Conservation (phyloP, 2,113 vertebrate species). For the Synchiropus splendidus region DNA sequence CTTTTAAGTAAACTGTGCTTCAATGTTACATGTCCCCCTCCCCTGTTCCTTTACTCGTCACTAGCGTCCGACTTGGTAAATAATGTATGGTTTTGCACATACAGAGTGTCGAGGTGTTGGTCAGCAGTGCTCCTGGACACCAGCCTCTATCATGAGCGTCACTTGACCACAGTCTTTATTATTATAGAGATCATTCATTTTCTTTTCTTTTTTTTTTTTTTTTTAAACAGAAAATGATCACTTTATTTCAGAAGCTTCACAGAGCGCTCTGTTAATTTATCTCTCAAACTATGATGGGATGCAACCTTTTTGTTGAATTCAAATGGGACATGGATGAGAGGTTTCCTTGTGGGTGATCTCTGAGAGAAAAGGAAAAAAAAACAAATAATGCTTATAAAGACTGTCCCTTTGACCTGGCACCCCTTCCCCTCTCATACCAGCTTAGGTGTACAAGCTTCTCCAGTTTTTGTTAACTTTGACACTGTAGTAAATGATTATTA, state of each 20-base stretch:
- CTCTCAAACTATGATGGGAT: slow-evolving; percentile 68
- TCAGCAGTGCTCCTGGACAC: slow-evolving; percentile 68
- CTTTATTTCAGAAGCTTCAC: slow-evolving; percentile 63
- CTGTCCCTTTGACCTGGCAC: slow-evolving; percentile 74
- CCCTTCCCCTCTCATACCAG: slow-evolving; percentile 36
- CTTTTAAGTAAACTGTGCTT: slow-evolving; percentile 89
- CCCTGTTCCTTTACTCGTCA: slow-evolving; percentile 32
- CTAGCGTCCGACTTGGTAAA: slow-evolving; percentile 84
- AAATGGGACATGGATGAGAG: slow-evolving; percentile 18
- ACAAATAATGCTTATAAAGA: slow-evolving; percentile 77
- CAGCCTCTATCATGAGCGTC: slow-evolving; percentile 81
- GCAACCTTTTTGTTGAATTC: slow-evolving; percentile 50
- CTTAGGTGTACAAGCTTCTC: slow-evolving; percentile 56
- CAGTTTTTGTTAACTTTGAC: slow-evolving; percentile 83
- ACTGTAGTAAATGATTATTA: slow-evolving; percentile 89
- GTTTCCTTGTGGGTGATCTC: slow-evolving; percentile 56
- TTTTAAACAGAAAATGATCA: slow-evolving; percentile 62
- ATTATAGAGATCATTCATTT: slow-evolving; percentile 63
- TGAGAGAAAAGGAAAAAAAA: too few species aligned
- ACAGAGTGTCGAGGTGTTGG: slow-evolving; percentile 84
- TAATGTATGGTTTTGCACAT: slow-evolving; percentile 92
- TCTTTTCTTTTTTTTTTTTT: slow-evolving; percentile 84
- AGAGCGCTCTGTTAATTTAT: slow-evolving; percentile 67
- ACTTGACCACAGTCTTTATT: slow-evolving; percentile 81
- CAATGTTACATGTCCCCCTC: slow-evolving; percentile 80